Conservation (phyloP, 2,797 vertebrate species). For the Hydrolagus colliei region DNA sequence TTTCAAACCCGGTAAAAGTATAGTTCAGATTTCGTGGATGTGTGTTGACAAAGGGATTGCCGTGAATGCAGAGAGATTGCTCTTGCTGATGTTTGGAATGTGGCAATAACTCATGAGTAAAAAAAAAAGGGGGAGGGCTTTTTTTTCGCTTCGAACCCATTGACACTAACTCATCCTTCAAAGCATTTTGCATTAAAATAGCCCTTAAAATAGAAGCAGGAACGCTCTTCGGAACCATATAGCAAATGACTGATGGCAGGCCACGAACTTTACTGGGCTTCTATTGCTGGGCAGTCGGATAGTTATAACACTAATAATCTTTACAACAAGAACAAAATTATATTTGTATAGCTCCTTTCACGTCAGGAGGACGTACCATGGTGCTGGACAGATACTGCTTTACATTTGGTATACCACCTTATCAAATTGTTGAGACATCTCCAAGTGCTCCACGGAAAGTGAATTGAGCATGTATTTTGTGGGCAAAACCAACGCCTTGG, state of each 20-base stretch:
- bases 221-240: not conserved
- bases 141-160: not conserved
- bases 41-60: conserved; percentile 26
- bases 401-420: no score
- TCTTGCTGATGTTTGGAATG: conserved; percentile 10
- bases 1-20: not conserved
- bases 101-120: conserved; percentile 20
- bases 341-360: no score
- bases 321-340: no score
- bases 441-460: no score
- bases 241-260: not conserved
- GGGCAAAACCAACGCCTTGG: no score
- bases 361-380: no score
- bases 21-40: conserved; percentile 29
- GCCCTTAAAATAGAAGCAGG: not conserved
- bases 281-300: not conserved
- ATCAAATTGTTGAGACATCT: no score
- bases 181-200: not conserved
- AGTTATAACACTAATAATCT: not conserved
- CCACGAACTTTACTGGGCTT: not conserved
- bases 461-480: no score
- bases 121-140: not conserved
- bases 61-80: not conserved
- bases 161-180: not conserved
- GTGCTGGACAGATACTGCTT: no score